Evolutionary conservation across 1,140 invertebrate genomes (phyloP), one percentile per base, ranked within the genome.

Genomic region (Drosophila auraria): DNA sequence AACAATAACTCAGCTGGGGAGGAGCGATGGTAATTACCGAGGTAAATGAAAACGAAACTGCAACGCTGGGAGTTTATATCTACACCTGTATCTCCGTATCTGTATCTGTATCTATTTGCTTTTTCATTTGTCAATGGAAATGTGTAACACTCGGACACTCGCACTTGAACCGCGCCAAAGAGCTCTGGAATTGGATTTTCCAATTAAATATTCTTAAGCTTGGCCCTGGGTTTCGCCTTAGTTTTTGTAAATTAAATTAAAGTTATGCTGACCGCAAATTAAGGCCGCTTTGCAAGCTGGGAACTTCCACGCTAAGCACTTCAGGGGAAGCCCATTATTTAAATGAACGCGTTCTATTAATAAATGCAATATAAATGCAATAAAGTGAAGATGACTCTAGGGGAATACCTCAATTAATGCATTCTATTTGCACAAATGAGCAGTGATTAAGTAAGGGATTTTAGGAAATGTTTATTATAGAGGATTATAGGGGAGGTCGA

Each of bases 11-110:
- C 30, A 65, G 33, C 50, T 53, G 51, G 38, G 12, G 15, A 8
- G 40, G n/a, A 8, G n/a, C 23, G 11, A 25, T 15, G 40, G 58
- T 30, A 62, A 63, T 66, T 66, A 47, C 40, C 23, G 9, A 42
- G 66, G 12, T 23, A 73, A 73, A 61, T 73, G 71, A 61, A 73
- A 74, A 74, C 38, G 47, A 74, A 73, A 74, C 56, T 61, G 69
- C 71, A 73, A 38, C 47, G 33, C 33, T 11, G 23, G 38, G 45
- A 12, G 45, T 7, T 36, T 15, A 50, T 60, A 40, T 25, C 9
- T 25, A 20, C 56, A 33, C 20, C 30, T 36, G 12, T 38, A 20
- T 33, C 17, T 36, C 14, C 38, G 0, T 56, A 38, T 7, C n/a
- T 56, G 33, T 56, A 40, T 23, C 20, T 40, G 65, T 70, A 27